Conservation (phyloP, 1,140 invertebrate genomes). For the Stegodyphus dumicola region DNA sequence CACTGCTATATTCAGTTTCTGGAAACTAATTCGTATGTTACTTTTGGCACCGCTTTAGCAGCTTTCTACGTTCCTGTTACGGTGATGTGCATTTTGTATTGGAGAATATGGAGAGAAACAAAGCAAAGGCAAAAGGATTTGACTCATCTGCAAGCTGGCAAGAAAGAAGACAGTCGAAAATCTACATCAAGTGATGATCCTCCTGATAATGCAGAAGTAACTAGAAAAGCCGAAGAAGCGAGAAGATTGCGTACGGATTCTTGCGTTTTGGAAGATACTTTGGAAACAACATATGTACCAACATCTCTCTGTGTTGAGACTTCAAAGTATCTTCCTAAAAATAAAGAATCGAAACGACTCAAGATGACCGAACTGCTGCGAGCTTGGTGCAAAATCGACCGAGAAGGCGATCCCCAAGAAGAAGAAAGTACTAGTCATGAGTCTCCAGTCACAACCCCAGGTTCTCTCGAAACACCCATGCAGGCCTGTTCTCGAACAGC, state of each 20-base stretch:
- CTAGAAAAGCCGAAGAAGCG: constrained; percentile 40
- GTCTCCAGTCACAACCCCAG: constrained; percentile 74
- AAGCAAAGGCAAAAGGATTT: constrained; percentile 96
- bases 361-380: constrained; percentile 55
- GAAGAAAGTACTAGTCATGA: constrained; percentile 66
- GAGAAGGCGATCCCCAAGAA: constrained; percentile 65
- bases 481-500: constrained; percentile 56
- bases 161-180: constrained; percentile 88
- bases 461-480: constrained; percentile 86
- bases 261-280: constrained; percentile 36
- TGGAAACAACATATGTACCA: constrained; percentile 51
- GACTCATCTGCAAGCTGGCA: constrained; percentile 89
- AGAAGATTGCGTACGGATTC: constrained; percentile 61
- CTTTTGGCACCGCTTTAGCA: constrained; percentile 70
- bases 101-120: constrained; percentile 93
- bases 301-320: constrained; percentile 53
- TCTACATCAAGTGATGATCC: constrained; percentile 81
- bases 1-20: constrained; percentile 74
- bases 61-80: constrained; percentile 74
- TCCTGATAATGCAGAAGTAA: constrained; percentile 60
- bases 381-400: constrained; percentile 65
- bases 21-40: constrained; percentile 71
- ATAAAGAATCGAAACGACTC: constrained; percentile 40
- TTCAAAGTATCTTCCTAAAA: constrained; percentile 44
- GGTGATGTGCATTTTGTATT: constrained; percentile 64